A percentile compares a stretch with the other conserved stretches of the same genome.
These are phyloP conservation scores for Rhabdomys pumilio DNA, from an alignment of 2,797 vertebrate species.

Conservation along the genomic window DNA sequence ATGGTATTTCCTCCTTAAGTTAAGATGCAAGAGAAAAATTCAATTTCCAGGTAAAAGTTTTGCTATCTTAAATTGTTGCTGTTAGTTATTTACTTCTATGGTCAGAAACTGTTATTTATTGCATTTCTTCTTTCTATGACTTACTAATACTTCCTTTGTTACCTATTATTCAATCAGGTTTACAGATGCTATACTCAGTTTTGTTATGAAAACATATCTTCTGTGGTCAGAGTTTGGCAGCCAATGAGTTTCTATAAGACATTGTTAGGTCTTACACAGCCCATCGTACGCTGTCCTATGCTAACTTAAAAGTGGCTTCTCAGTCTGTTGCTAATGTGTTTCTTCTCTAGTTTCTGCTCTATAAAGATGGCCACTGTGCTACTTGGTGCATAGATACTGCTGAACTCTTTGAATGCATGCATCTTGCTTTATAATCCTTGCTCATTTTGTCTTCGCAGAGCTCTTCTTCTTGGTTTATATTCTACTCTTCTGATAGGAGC, in stretches of 20 bases:
- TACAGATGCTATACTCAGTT: not conserved
- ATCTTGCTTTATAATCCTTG: not conserved
- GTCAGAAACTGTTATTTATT: not conserved
- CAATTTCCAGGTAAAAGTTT: not conserved
- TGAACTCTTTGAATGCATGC: not conserved
- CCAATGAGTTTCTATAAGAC: too few relatives aligned
- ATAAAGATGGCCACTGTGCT: not conserved
- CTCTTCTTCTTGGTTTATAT: not conserved
- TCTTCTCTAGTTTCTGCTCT: not conserved
- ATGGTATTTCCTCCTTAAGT: not conserved
- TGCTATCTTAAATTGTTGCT: not conserved
- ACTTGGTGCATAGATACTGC: not conserved
- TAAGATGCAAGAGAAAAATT: conserved; percentile 1
- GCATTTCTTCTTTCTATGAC: not conserved
- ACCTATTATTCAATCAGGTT: not conserved
- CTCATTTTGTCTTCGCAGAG: not conserved
- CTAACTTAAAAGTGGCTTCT: not conserved
- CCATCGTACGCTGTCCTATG: not conserved
- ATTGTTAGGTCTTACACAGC: not conserved
- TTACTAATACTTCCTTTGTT: not conserved
- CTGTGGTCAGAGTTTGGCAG: too few relatives aligned
- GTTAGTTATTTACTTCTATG: not conserved
- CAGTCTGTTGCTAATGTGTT: not conserved
- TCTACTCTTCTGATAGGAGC: not conserved
- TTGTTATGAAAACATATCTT: not conserved